Percentiles rank a stretch among this genome's conserved stretches.
Conservation (phyloP, 2,113 vertebrate genomes). For the Microcebus lehilahytsara region DNA sequence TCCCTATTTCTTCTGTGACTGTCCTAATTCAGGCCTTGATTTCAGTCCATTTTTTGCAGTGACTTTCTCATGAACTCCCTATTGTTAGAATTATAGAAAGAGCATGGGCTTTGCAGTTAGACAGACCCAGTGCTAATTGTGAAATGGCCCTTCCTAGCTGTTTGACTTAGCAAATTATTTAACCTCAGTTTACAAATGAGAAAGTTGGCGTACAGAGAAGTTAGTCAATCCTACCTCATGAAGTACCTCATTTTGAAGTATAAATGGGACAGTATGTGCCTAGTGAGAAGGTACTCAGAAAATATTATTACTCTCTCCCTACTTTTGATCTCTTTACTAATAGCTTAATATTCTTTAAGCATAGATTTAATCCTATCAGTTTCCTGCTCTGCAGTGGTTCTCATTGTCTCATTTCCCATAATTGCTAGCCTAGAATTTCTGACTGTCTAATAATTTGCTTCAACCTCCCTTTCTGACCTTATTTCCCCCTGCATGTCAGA, state of each 20-base stretch:
- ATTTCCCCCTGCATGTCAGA: not conserved
- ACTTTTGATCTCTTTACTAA: not conserved
- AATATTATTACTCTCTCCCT: not conserved
- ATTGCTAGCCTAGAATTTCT: conserved; percentile 13
- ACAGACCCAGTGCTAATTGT: not conserved
- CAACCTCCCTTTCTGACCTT: not conserved
- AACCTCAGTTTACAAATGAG: not conserved
- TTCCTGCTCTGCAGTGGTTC: not conserved
- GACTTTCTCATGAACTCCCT: not conserved
- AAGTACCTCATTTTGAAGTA: not conserved
- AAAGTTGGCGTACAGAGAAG: not conserved
- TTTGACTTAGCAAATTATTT: not conserved
- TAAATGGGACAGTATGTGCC: not conserved
- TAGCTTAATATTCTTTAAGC: not conserved
- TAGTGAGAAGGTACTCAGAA: not conserved
- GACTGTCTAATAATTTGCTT: not conserved
- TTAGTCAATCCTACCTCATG: not conserved
- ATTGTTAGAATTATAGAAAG: not conserved
- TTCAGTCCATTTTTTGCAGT: not conserved
- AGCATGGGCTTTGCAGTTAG: not conserved
- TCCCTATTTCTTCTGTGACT: not conserved
- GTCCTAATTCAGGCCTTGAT: not conserved
- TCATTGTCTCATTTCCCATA: not conserved
- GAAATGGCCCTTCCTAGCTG: not conserved
- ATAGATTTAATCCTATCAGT: not conserved